Evolutionary conservation across 1,140 invertebrate species (phyloP).

Genomic region (Drosophila persimilis): DNA sequence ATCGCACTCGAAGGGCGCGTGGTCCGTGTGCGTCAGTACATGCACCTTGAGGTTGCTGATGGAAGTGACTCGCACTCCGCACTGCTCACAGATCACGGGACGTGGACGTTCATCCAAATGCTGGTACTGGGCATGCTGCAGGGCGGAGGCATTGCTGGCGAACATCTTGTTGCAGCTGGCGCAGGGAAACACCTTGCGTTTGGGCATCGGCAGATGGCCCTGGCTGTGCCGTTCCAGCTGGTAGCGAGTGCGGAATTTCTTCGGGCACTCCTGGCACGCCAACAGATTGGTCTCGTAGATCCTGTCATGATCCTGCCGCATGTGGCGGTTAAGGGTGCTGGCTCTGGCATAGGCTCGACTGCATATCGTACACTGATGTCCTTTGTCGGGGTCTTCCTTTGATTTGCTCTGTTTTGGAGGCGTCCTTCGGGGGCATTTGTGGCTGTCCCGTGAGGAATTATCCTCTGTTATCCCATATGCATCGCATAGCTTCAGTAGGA

Average conservation of each 20-base stretch:
- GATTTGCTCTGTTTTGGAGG: neutral
- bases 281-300: slow-evolving; percentile 5
- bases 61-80: slow-evolving; percentile 83
- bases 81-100: slow-evolving; percentile 83
- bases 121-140: slow-evolving; percentile 82
- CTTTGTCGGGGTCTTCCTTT: slow-evolving; percentile 20
- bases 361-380: slow-evolving; percentile 50
- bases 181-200: slow-evolving; percentile 57
- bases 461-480: slow-evolving; percentile 27
- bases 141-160: slow-evolving; percentile 59
- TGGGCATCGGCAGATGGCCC: slow-evolving; percentile 49
- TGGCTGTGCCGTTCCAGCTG: slow-evolving; percentile 54
- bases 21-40: slow-evolving; percentile 83
- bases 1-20: slow-evolving; percentile 83
- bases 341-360: slow-evolving; percentile 35
- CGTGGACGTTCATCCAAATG: slow-evolving; percentile 83
- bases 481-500: slow-evolving; percentile 39
- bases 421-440: no score
- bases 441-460: neutral
- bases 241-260: slow-evolving; percentile 46
- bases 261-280: slow-evolving; percentile 49
- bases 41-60: slow-evolving; percentile 83
- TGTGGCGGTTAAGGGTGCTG: slow-evolving; percentile 48
- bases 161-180: slow-evolving; percentile 73
- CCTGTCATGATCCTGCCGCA: slow-evolving; percentile 54